Evolutionary conservation across 1,140 invertebrate species (phyloP).

Genomic region (Drosophila takahashii): DNA sequence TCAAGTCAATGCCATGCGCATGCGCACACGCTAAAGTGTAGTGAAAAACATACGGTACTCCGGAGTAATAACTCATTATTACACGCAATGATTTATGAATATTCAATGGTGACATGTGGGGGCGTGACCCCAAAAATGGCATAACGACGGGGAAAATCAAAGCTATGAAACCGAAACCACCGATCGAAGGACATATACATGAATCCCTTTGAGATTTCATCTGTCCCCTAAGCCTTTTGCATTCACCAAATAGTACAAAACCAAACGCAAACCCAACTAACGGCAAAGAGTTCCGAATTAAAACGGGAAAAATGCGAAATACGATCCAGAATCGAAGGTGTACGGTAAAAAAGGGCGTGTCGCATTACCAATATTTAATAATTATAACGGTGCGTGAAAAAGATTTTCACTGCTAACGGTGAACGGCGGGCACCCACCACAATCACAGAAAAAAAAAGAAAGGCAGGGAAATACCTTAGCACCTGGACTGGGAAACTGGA

Average conservation of each 20-base stretch:
- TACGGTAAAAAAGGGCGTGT: slow-evolving; percentile 48
- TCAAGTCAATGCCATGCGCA: slow-evolving; percentile 10
- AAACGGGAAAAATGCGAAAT: slow-evolving; percentile 50
- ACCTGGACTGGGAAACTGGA: slow-evolving; percentile 36
- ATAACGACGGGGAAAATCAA: slow-evolving; percentile 23
- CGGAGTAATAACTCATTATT: slow-evolving; percentile 69
- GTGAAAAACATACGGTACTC: background rate
- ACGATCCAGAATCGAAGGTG: slow-evolving; percentile 67
- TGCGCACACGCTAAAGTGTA: slow-evolving; percentile 48
- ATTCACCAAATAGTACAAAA: background rate
- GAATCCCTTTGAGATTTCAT: slow-evolving; percentile 9
- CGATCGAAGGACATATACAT: slow-evolving; percentile 27
- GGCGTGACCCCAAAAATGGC: slow-evolving; percentile 37
- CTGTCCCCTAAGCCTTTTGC: slow-evolving; percentile 51
- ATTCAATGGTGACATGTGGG: slow-evolving; percentile 69
- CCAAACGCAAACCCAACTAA: slow-evolving; percentile 2
- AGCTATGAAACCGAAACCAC: slow-evolving; percentile 57
- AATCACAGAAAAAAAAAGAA: slow-evolving; percentile 6
- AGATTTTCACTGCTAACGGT: slow-evolving; percentile 73
- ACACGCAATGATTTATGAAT: slow-evolving; percentile 74
- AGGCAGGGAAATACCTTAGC: slow-evolving; percentile 18
- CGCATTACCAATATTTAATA: slow-evolving; percentile 76
- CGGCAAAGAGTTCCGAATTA: background rate
- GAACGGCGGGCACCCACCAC: slow-evolving; percentile 53
- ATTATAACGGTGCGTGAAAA: slow-evolving; percentile 61